Base-by-base conservation (phyloP, 2,888 invertebrate genomes). In the Melangyna quadrimaculata region DNA sequence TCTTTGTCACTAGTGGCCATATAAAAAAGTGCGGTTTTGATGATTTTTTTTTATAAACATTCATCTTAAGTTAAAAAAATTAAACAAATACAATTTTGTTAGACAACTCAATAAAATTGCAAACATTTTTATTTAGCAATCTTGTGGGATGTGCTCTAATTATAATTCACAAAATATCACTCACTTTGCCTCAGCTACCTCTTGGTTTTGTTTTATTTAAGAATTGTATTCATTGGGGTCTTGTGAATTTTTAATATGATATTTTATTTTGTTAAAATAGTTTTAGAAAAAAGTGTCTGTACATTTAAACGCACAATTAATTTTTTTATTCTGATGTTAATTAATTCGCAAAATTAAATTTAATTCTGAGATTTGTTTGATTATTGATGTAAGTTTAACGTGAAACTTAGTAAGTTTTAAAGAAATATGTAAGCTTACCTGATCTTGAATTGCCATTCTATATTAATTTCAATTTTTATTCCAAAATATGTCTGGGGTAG, bases 381-480 rank as follows among this genome's bases (percentile, higher is more conserved):
- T n/a, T n/a, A n/a, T n/a, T n/a, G n/a, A n/a, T n/a, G n/a, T n/a
- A n/a, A n/a, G n/a, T n/a, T n/a, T n/a, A n/a, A n/a, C n/a, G n/a
- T n/a, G n/a, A n/a, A n/a, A n/a, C n/a, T n/a, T n/a, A n/a, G n/a
- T n/a, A n/a, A n/a, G n/a, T n/a, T n/a, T n/a, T n/a, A n/a, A n/a
- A n/a, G n/a, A n/a, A n/a, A n/a, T n/a, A n/a, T n/a, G n/a, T n/a
- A n/a, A 27, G 19, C 27, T 17, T n/a, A 86, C 84, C 84, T 86
- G 72, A 80, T 86, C 84, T 35, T 77, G 77, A 80, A 86, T 86
- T 73, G 84, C 80, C 84, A 86, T 84, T 65, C 51, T 55, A 43
- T 43, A 72, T 40, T 17, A 45, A 43, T 8, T n/a, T 32, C 40
- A 24, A 32, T 32, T 19, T 27, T 12, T 14, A 17, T 40, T 24